These are phyloP conservation scores for Drosophila parthenogenetica DNA, from an alignment of 2,888 invertebrate species.

Conservation along the genomic window DNA sequence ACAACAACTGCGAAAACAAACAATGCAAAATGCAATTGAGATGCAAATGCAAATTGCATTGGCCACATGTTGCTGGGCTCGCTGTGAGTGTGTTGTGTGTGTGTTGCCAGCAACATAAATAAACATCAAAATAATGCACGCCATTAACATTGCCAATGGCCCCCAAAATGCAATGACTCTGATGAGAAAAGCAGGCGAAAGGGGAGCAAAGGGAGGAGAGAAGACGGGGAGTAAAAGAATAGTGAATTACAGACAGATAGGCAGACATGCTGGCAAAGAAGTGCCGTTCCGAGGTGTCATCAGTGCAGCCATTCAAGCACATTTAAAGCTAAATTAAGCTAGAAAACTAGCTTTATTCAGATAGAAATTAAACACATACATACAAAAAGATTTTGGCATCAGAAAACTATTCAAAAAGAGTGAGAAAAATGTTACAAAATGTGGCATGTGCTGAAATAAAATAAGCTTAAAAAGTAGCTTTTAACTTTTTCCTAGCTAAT, in stretches of 20 bases:
- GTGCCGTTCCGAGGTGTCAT: constrained; percentile 54
- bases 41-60: constrained; percentile 79
- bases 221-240: constrained; percentile 10
- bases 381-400: too few species aligned
- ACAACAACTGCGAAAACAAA: constrained; percentile 53
- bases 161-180: constrained; percentile 63
- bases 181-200: constrained; percentile 21
- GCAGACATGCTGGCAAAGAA: constrained; percentile 47
- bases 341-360: not conserved
- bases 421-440: too few species aligned
- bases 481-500: too few species aligned
- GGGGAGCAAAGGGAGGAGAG: not conserved
- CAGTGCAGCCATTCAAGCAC: not conserved
- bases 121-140: constrained; percentile 80
- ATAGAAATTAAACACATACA: too few species aligned
- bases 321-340: not conserved
- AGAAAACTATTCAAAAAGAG: too few species aligned
- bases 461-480: too few species aligned
- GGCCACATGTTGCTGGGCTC: constrained; percentile 65
- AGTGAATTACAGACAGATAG: constrained; percentile 33
- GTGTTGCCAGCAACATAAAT: constrained; percentile 76
- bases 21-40: constrained; percentile 79
- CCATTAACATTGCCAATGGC: constrained; percentile 81
- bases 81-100: constrained; percentile 21
- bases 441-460: too few species aligned